Evolutionary conservation across 2,113 vertebrate genomes (phyloP), one percentile per base, ranked within the genome.

Genomic region (Pseudorectes ferrugineus): DNA sequence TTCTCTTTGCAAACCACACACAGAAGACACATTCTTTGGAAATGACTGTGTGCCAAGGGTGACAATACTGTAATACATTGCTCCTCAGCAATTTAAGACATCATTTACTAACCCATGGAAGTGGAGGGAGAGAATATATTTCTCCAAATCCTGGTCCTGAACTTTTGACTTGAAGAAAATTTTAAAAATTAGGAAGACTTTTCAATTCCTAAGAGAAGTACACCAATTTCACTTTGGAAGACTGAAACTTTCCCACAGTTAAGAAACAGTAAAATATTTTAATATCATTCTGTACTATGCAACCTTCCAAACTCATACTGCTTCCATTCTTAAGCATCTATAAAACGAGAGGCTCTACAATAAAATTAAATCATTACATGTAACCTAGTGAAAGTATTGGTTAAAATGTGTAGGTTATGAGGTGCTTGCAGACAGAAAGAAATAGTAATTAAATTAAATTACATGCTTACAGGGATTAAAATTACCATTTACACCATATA

Each of bases 251-350:
- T 92, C 51, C 77, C 88, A 78, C 76, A 93, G 59, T 92, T 95
- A 93, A 81, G 54, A 95, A 97, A 88, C 43, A 84, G n/a, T 19
- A 46, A 93, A 95, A 89, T 51, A 93, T 93, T 95, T 96, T 89
- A 93, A 95, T 96, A 89, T 85, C 13, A 82, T 92, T 95, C 35
- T 76, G 8, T 35, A 57, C 25, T 83, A 24, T 4, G 19, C 4
- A 42, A 92, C 46, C 33, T 89, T 80, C 59, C 63, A 86, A 96
- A 92, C 38, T 86, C 79, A 63, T 89, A 70, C 68, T 46, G 23
- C 63, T 93, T 94, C 40, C 72, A 85, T 94, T 94, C 72, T 90
- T 58, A 88, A 86, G 9, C 33, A 90, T 31, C 54, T 95, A 81
- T 95, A 87, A 92, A 93, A 94, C 71, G 70, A 89, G 81, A 96